phyloP scores from a whole-genome alignment of 2,797 vertebrate genomes.

The Enteromius treurensis region DNA sequence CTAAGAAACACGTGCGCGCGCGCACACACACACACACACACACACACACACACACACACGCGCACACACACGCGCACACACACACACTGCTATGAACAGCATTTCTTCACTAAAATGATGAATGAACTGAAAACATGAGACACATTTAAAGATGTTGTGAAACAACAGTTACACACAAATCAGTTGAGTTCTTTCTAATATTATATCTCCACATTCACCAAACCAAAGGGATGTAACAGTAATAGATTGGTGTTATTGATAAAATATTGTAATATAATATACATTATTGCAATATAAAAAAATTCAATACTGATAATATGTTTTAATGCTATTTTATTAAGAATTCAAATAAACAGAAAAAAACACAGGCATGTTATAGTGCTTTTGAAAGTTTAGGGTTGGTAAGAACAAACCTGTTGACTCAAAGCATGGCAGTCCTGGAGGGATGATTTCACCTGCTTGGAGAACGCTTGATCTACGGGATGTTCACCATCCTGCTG shows the following conservation, averaged over 20 bases:
- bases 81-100: not conserved
- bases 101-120: not conserved
- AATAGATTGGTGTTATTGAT: not conserved
- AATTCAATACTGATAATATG: not conserved
- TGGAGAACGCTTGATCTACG: conserved; percentile 63
- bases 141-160: not conserved
- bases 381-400: not conserved
- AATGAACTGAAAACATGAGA: not conserved
- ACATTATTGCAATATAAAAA: no score
- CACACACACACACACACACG: not conserved
- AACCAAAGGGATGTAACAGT: not conserved
- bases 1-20: conserved; percentile 65
- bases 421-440: conserved; percentile 62
- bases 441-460: conserved; percentile 51
- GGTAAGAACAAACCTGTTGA: conserved; percentile 68
- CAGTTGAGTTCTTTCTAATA: not conserved
- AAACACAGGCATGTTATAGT: not conserved
- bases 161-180: not conserved
- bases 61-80: not conserved
- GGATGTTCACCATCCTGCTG: conserved; percentile 52
- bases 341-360: not conserved
- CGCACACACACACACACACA: conserved; percentile 56
- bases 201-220: not conserved
- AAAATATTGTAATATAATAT: not conserved
- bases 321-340: not conserved